These are phyloP conservation scores for Molossus alvarezi DNA, from an alignment of 2,797 vertebrate genomes.

Conservation along the genomic window DNA sequence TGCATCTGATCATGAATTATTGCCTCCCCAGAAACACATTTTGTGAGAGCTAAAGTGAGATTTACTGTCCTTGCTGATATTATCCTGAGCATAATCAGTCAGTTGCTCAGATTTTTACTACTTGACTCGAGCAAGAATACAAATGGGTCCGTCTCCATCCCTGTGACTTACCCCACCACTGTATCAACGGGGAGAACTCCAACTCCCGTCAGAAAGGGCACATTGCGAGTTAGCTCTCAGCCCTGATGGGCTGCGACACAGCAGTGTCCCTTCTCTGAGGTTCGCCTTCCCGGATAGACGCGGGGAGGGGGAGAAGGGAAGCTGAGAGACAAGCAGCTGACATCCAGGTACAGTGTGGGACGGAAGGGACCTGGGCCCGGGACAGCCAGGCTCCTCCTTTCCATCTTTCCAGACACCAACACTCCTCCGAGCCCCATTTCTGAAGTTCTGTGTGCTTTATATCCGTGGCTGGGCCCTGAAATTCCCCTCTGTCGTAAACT, in stretches of 20 bases:
- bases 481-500: neutral
- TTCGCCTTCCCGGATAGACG: neutral
- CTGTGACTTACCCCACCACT: neutral
- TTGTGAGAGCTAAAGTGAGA: conserved; percentile 71
- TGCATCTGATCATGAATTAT: conserved; percentile 24
- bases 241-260: neutral
- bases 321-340: neutral
- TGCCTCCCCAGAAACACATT: conserved; percentile 75
- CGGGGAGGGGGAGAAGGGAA: neutral
- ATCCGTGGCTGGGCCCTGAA: no score
- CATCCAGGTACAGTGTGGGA: neutral
- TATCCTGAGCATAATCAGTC: conserved; percentile 73
- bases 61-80: conserved; percentile 61
- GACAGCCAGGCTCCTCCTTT: no score
- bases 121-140: conserved; percentile 67
- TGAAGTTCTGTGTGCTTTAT: neutral
- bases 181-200: accelerated
- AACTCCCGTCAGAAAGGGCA: neutral
- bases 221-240: neutral
- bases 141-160: neutral
- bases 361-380: accelerated
- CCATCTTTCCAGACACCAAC: neutral
- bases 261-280: neutral
- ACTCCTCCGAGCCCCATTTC: neutral
- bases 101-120: conserved; percentile 73